Base-by-base conservation (phyloP, 2,113 vertebrate genomes). In the Carassius auratus region DNA sequence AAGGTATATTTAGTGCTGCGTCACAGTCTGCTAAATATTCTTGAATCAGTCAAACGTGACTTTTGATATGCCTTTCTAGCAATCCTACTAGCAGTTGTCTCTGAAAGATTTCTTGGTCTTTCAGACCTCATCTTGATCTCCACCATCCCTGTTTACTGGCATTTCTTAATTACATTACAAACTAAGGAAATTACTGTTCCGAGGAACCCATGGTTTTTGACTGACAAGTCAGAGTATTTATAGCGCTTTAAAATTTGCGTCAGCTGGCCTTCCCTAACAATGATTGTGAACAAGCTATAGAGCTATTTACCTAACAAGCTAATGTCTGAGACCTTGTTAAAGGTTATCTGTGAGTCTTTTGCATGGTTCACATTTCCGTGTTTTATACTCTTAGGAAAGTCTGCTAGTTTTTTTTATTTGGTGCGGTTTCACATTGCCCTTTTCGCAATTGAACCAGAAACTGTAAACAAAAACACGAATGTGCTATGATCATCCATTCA, bases 271-370 rank as follows among this genome's bases (percentile, higher is more conserved):
- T 74, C 45, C 10, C 19, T 3, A 74, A 73, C 36, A 73, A 73
- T 73, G 69, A 73, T 21, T 73, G 69, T 42, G 69, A 73, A 73
- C 36, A 73, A 45, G 69, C 69, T 69, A 9, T n/a, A 30, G 36
- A 42, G 17, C 52, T 55, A 55, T 48, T 12, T 9, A 48, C 45
- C 15, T 33, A 42, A 38, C 36, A 21, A 71, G 38, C 19, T 73
- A n/a, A 73, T 5, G 69, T 73, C 69, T 12, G 33, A 71, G 68
- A 71, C 33, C 9, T 13, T 45, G 36, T 19, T 13, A 45, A 73
- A 73, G 69, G 69, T 73, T 73, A 73, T 42, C 36, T 73, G 69
- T 45, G 36, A 23, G 61, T 73, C 19, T 73, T 4, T 42, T 17
- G 64, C 1, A 17, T 33, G 64, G 26, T 8, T 6, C 26, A 10